Evolutionary conservation across 2,888 invertebrate species (phyloP).

Genomic region (Rutpela maculata): DNA sequence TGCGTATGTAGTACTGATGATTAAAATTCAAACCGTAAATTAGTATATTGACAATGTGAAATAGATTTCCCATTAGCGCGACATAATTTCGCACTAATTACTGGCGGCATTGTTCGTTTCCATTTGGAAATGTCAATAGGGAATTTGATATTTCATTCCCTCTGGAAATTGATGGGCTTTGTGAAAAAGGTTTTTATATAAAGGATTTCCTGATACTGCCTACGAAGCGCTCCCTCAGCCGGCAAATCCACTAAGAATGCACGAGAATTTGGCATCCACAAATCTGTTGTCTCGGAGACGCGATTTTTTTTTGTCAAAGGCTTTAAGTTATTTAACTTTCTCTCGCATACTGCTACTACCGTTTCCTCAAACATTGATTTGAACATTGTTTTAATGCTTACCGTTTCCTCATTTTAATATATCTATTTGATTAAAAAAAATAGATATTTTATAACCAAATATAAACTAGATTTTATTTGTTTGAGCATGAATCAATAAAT

Average conservation of each 20-base stretch:
- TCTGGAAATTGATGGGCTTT: slow-evolving; percentile 7
- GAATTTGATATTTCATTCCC: slow-evolving; percentile 7
- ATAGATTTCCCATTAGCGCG: slow-evolving; percentile 15
- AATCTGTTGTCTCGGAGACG: neutral
- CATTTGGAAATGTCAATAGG: slow-evolving; percentile 7
- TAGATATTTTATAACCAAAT: too few relatives aligned
- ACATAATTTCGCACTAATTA: slow-evolving; percentile 17
- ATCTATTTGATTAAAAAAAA: too few relatives aligned
- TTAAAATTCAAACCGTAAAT: slow-evolving; percentile 2
- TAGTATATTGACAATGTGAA: neutral
- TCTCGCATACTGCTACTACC: neutral
- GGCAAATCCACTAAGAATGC: slow-evolving; percentile 1
- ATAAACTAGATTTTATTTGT: too few relatives aligned
- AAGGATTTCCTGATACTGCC: slow-evolving; percentile 7
- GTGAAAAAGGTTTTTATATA: neutral
- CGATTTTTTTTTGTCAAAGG: neutral
- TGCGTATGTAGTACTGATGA: neutral
- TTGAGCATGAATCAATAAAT: too few relatives aligned
- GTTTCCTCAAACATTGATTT: neutral
- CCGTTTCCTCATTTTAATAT: too few relatives aligned
- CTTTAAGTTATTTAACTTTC: neutral
- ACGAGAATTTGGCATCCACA: neutral
- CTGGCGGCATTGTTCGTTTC: neutral
- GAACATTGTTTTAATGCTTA: too few relatives aligned
- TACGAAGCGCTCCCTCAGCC: neutral